phyloP scores from a whole-genome alignment of 1,140 invertebrate species.

The Paramacrobiotus metropolitanus region DNA sequence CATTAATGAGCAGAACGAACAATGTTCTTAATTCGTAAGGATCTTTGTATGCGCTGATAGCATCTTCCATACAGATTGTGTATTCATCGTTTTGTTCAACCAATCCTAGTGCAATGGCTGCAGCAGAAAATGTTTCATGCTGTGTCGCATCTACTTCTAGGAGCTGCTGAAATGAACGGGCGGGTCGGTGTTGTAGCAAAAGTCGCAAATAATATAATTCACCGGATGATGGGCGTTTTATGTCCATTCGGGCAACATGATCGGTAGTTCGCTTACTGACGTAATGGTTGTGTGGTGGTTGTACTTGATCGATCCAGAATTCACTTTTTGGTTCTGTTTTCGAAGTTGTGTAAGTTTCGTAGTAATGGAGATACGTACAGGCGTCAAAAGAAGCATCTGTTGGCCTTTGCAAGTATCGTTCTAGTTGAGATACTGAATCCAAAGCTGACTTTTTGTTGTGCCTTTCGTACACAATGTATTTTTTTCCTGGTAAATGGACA shows the following conservation, averaged over 20 bases:
- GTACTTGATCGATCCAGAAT: neutral
- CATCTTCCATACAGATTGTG: too few relatives aligned
- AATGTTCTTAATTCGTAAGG: too few relatives aligned
- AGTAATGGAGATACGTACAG: neutral
- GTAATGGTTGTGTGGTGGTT: neutral
- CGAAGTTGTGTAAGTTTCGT: neutral
- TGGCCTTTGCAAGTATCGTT: neutral
- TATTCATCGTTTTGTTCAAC: too few relatives aligned
- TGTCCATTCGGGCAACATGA: neutral
- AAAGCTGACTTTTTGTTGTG: conserved; percentile 2
- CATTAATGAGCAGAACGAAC: too few relatives aligned
- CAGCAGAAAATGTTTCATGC: too few relatives aligned
- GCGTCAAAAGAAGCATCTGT: neutral
- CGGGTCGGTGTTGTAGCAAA: too few relatives aligned
- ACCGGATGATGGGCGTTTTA: neutral
- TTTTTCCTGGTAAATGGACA: conserved; percentile 12
- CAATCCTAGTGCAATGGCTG: too few relatives aligned
- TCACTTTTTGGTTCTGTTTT: neutral
- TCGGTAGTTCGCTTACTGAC: neutral
- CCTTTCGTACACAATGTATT: conserved; percentile 10
- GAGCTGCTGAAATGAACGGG: too few relatives aligned
- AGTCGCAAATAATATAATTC: too few relatives aligned
- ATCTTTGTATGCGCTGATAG: too few relatives aligned
- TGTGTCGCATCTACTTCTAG: too few relatives aligned
- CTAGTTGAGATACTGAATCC: neutral